phyloP scores from a whole-genome alignment of 2,888 invertebrate species.

The Lymantria dispar region DNA sequence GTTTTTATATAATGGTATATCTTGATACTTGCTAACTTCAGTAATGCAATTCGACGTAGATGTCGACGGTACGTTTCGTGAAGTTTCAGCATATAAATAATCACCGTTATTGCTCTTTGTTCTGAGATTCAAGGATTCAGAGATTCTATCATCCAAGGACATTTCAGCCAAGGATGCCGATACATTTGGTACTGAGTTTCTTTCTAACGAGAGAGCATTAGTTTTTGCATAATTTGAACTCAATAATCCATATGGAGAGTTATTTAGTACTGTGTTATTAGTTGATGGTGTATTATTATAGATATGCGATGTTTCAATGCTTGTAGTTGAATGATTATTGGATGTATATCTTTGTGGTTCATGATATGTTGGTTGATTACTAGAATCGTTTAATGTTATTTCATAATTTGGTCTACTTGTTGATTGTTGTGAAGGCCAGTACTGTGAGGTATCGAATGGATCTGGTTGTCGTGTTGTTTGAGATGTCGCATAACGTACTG shows the following conservation, averaged over 20 bases:
- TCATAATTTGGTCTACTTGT: slow-evolving; percentile 38
- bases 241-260: slow-evolving; percentile 40
- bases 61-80: slow-evolving; percentile 40
- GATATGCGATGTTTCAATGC: slow-evolving; percentile 28
- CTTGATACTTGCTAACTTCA: slow-evolving; percentile 48
- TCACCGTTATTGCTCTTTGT: slow-evolving; percentile 65
- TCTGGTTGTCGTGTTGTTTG: slow-evolving; percentile 36
- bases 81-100: slow-evolving; percentile 55
- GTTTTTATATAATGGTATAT: slow-evolving; percentile 63
- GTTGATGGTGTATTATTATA: slow-evolving; percentile 52
- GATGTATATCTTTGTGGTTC: slow-evolving; percentile 54
- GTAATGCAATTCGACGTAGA: slow-evolving; percentile 30
- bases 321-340: slow-evolving; percentile 35
- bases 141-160: slow-evolving; percentile 75
- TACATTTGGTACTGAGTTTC: slow-evolving; percentile 37
- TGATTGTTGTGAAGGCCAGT: slow-evolving; percentile 51
- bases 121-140: slow-evolving; percentile 74
- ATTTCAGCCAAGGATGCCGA: slow-evolving; percentile 51
- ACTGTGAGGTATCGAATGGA: slow-evolving; percentile 65
- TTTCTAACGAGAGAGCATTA: slow-evolving; percentile 48
- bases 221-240: slow-evolving; percentile 43
- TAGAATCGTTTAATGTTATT: slow-evolving; percentile 34
- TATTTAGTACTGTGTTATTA: slow-evolving; percentile 39
- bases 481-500: slow-evolving; percentile 13
- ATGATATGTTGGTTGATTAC: slow-evolving; percentile 21